Evolutionary conservation across 1,140 invertebrate genomes (phyloP).

Genomic region (Sarcophaga bullata): DNA sequence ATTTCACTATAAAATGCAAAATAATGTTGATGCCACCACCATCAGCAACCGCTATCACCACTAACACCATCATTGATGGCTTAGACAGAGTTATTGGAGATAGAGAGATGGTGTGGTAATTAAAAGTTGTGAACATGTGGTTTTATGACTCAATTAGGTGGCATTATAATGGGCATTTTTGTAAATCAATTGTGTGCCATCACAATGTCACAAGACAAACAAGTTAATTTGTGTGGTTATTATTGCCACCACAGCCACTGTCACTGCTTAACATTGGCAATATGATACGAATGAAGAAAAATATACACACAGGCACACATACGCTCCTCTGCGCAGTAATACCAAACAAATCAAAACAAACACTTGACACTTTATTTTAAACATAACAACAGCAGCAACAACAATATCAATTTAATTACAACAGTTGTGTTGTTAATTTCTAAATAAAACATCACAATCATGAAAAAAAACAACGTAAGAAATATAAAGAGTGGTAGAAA

Average conservation of each 20-base stretch:
- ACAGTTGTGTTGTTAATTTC: constrained; percentile 6
- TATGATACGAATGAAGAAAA: no score
- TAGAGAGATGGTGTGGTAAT: neutral
- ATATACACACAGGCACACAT: neutral
- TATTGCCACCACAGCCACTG: no score
- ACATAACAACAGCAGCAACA: neutral
- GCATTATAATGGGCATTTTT: constrained; percentile 60
- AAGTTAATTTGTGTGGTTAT: constrained; percentile 53
- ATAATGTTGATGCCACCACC: neutral
- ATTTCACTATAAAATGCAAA: neutral
- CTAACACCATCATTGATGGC: no score
- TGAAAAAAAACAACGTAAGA: no score
- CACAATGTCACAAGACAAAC: constrained; percentile 42
- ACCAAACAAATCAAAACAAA: neutral
- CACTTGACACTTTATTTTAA: neutral
- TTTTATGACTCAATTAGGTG: constrained; percentile 63
- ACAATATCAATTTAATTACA: constrained; percentile 24
- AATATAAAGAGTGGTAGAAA: no score
- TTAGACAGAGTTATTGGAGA: no score
- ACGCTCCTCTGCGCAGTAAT: neutral
- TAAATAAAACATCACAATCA: no score
- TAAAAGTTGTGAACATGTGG: constrained; percentile 62
- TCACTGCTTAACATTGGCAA: no score
- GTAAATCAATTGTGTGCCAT: neutral
- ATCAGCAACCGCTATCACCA: neutral